A percentile compares a stretch with the other conserved stretches of the same genome.
These are phyloP conservation scores for Tenebrosternarchus preto DNA, from an alignment of 2,113 vertebrate species.

Conservation along the genomic window DNA sequence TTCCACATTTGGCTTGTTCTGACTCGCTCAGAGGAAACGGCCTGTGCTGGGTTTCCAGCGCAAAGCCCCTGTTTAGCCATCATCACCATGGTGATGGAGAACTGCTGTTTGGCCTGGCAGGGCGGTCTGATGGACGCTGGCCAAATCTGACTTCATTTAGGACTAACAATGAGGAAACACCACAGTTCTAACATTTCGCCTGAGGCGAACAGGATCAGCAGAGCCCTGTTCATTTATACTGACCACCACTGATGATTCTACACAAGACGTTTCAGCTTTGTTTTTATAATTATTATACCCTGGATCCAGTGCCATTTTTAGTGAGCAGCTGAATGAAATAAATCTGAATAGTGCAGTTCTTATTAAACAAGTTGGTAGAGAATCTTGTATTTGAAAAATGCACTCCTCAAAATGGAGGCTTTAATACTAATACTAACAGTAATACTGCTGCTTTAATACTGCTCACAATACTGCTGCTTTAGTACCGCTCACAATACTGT, in stretches of 20 bases:
- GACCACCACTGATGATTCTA: not conserved
- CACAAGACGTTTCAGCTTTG: not conserved
- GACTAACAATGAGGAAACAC: not conserved
- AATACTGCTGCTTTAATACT: not conserved
- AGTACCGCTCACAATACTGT: not conserved
- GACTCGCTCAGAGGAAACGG: slow-evolving; percentile 36
- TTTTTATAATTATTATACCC: too few relatives aligned
- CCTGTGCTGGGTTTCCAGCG: slow-evolving; percentile 42
- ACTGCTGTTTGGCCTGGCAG: slow-evolving; percentile 8
- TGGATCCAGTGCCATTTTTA: not conserved
- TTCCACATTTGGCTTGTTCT: slow-evolving; percentile 11
- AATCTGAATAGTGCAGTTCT: too few relatives aligned
- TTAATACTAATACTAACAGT: not conserved
- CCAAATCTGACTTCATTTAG: slow-evolving; percentile 10
- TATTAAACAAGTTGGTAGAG: too few relatives aligned
- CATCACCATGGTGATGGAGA: slow-evolving; percentile 33
- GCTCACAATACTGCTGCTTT: not conserved
- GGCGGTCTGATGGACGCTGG: not conserved
- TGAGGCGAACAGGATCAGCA: not conserved
- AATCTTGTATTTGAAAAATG: too few relatives aligned
- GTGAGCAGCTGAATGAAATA: not conserved
- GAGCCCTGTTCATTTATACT: not conserved
- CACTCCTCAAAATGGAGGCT: too few relatives aligned
- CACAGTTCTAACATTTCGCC: not conserved
- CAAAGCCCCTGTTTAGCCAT: slow-evolving; percentile 27